phyloP scores from a whole-genome alignment of 2,888 invertebrate species.

The Heliconius aoede region DNA sequence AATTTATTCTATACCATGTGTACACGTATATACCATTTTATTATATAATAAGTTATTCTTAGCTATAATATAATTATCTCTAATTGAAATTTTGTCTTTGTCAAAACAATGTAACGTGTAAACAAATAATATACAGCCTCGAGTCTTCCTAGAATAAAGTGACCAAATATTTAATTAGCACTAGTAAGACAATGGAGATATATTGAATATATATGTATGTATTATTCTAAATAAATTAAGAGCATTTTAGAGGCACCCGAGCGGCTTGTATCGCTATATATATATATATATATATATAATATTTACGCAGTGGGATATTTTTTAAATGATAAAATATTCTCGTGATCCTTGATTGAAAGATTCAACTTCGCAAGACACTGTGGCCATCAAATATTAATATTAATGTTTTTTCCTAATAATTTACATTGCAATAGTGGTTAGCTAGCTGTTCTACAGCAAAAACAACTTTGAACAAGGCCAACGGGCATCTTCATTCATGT shows the following conservation, averaged over 20 bases:
- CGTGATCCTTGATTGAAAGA: slow-evolving; percentile 2
- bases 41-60: no score
- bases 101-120: not conserved
- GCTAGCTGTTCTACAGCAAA: not conserved
- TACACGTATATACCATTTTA: no score
- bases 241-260: not conserved
- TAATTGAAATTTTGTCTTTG: not conserved
- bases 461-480: slow-evolving; percentile 27
- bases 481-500: slow-evolving; percentile 23
- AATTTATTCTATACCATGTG: no score
- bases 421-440: slow-evolving; percentile 17
- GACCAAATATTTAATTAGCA: not conserved
- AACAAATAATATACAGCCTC: not conserved
- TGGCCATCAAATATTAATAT: slow-evolving; percentile 6
- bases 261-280: no score
- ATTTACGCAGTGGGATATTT: not conserved
- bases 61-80: not conserved
- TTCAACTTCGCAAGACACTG: not conserved
- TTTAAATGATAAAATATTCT: not conserved
- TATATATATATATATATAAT: no score
- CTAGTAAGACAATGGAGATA: not conserved
- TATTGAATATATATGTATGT: not conserved
- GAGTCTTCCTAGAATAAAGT: not conserved
- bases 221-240: no score
- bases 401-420: slow-evolving; percentile 17